Percentiles rank a stretch among this genome's conserved stretches.
phyloP scores from a whole-genome alignment of 2,797 vertebrate species.

The Hippopotamyrus pictus region DNA sequence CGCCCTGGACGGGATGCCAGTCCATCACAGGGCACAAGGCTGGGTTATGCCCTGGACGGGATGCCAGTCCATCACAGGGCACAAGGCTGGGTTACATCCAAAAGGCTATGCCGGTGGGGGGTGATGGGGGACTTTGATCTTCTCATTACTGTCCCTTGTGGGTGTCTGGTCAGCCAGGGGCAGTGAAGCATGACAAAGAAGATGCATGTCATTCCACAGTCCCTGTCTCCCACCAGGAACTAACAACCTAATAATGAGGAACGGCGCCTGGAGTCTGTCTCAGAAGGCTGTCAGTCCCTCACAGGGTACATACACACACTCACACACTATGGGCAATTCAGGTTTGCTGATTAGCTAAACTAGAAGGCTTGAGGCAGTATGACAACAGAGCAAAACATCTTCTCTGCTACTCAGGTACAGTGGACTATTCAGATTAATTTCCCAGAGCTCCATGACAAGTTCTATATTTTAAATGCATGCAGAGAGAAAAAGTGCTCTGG shows the following conservation, averaged over 20 bases:
- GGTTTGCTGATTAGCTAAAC: background rate
- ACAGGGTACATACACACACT: background rate
- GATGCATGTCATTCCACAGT: background rate
- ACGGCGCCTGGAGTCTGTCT: background rate
- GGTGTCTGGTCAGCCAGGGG: background rate
- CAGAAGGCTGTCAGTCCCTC: background rate
- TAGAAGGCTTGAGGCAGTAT: background rate
- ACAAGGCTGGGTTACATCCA: background rate
- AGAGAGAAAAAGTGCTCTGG: background rate
- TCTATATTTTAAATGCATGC: background rate
- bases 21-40: background rate
- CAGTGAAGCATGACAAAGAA: background rate
- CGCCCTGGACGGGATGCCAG: background rate
- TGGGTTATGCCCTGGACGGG: background rate
- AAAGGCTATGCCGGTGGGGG: background rate
- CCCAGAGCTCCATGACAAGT: background rate
- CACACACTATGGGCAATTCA: background rate
- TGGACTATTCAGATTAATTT: background rate
- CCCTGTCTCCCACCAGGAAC: background rate
- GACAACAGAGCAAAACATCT: background rate
- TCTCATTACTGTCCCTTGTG: constrained; percentile 4
- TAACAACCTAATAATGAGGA: background rate
- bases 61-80: background rate
- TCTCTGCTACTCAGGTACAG: background rate
- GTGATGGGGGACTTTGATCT: background rate